Percentiles rank a stretch among this genome's conserved stretches.
Evolutionary conservation across 2,113 vertebrate species (phyloP).

Genomic region (human): GRCh38 chr20:20650001-20650500

Average conservation of each 20-base stretch:
- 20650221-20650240: not conserved
- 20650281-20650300: not conserved
- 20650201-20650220: not conserved
- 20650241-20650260: not conserved
- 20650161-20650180: not conserved
- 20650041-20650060: not conserved
- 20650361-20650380: not conserved
- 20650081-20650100: not conserved
- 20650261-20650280: conserved; percentile 7
- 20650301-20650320: not conserved
- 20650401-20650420: not conserved
- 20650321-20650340: not conserved
- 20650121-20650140: not conserved
- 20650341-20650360: not conserved
- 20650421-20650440: not conserved
- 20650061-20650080: not conserved
- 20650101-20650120: not conserved
- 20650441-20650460: not conserved
- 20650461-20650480: not conserved
- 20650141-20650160: not conserved
- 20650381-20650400: not conserved
- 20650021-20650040: not conserved
- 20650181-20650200: not conserved
- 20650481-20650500: not conserved
- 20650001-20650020: not conserved